Conservation (phyloP, 2,113 vertebrate species). For the Brachypteracias leptosomus region DNA sequence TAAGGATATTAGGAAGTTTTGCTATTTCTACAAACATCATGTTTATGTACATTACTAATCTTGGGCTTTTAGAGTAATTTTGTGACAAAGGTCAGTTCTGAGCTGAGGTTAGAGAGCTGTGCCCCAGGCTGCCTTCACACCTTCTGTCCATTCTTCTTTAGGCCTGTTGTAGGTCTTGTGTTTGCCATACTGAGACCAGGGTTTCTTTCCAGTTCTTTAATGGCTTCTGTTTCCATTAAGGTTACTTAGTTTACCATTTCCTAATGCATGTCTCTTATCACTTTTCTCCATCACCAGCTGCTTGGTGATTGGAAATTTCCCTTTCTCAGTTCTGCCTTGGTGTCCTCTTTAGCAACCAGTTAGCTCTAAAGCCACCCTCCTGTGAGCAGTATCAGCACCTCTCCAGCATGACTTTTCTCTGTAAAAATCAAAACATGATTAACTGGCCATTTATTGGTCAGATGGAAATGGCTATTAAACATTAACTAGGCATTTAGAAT, state of each 20-base stretch:
- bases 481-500: not conserved
- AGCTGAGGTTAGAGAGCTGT: not conserved
- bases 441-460: not conserved
- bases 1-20: not conserved
- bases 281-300: not conserved
- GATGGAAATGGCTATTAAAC: not conserved
- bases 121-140: not conserved
- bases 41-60: not conserved
- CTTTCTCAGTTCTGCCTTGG: not conserved
- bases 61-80: not conserved
- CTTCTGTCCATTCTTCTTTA: not conserved
- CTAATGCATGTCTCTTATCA: not conserved
- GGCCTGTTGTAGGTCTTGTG: not conserved
- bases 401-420: not conserved
- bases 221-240: not conserved
- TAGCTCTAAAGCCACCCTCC: not conserved
- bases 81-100: not conserved
- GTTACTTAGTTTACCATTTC: not conserved
- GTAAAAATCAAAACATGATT: not conserved
- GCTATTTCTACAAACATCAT: fast-evolving
- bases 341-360: not conserved
- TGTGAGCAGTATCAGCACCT: not conserved
- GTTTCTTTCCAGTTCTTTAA: not conserved
- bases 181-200: not conserved
- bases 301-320: not conserved